A percentile compares a stretch with the other conserved stretches of the same genome.
phyloP scores from a whole-genome alignment of 2,113 vertebrate species.

The Cyanoramphus novaezelandiae region DNA sequence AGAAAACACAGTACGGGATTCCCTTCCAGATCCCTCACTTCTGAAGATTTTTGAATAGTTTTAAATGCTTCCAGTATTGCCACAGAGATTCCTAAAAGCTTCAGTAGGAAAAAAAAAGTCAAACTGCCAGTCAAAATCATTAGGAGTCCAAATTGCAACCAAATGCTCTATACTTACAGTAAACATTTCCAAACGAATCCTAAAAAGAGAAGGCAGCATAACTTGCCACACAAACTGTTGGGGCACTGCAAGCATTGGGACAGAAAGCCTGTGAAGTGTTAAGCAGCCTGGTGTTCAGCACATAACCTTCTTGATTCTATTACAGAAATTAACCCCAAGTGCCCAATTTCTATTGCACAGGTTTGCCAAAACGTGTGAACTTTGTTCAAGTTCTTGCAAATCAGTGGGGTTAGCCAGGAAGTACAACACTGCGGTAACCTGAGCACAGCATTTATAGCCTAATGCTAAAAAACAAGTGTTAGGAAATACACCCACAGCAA shows the following conservation, averaged over 20 bases:
- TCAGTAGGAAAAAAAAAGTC: not conserved
- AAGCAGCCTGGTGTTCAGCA: not conserved
- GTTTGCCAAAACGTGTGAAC: constrained; percentile 32
- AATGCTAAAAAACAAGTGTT: not conserved
- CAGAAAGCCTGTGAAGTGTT: not conserved
- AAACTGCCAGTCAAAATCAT: not conserved
- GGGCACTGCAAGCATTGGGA: not conserved
- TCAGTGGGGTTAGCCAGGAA: constrained; percentile 8
- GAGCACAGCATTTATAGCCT: not conserved
- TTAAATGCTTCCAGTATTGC: not conserved
- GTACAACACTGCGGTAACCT: not conserved
- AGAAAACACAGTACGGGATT: not conserved
- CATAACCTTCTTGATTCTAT: not conserved
- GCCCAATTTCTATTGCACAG: not conserved
- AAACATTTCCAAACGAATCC: constrained; percentile 20
- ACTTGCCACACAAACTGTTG: not conserved
- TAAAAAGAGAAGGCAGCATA: not conserved
- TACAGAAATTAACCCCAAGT: constrained; percentile 15
- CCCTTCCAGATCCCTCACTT: not conserved
- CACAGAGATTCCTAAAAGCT: not conserved
- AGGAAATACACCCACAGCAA: not conserved
- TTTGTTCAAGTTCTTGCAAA: not conserved
- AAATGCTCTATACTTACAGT: not conserved
- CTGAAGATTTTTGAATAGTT: not conserved
- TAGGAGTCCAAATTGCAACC: constrained; percentile 1